These are phyloP conservation scores for Helogale parvula DNA, from an alignment of 2,113 vertebrate genomes.

Conservation along the genomic window DNA sequence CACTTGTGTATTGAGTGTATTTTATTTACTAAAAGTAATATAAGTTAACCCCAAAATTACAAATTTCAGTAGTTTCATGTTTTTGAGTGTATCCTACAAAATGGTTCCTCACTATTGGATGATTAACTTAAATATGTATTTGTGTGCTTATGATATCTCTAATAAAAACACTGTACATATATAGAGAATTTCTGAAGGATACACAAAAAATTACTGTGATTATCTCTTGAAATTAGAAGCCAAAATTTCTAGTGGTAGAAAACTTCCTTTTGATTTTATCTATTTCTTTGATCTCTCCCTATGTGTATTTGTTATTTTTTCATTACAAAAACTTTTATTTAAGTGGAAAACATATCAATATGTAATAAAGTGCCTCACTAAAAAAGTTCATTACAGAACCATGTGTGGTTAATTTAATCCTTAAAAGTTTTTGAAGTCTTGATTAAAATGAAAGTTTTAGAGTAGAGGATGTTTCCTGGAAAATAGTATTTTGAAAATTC, in stretches of 20 bases:
- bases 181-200: not conserved
- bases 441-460: not conserved
- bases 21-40: not conserved
- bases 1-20: not conserved
- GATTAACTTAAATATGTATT: not conserved
- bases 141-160: not conserved
- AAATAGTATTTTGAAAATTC: constrained; percentile 8
- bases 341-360: constrained; percentile 5
- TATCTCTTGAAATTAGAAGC: constrained; percentile 8
- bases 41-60: not conserved
- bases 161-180: not conserved
- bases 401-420: not conserved
- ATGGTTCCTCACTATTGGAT: not conserved
- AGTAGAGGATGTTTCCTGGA: not conserved
- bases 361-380: not conserved
- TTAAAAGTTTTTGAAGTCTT: constrained; percentile 32
- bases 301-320: not conserved
- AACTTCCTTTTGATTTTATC: not conserved
- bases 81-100: not conserved
- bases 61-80: not conserved
- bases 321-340: constrained; percentile 4
- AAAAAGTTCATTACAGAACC: not conserved
- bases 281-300: constrained; percentile 3
- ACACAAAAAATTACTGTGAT: not conserved
- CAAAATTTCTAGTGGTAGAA: not conserved